A percentile compares a stretch with the other conserved stretches of the same genome.
These are phyloP conservation scores for Herpetotheres cachinnans DNA, from an alignment of 2,113 vertebrate genomes.

Conservation along the genomic window DNA sequence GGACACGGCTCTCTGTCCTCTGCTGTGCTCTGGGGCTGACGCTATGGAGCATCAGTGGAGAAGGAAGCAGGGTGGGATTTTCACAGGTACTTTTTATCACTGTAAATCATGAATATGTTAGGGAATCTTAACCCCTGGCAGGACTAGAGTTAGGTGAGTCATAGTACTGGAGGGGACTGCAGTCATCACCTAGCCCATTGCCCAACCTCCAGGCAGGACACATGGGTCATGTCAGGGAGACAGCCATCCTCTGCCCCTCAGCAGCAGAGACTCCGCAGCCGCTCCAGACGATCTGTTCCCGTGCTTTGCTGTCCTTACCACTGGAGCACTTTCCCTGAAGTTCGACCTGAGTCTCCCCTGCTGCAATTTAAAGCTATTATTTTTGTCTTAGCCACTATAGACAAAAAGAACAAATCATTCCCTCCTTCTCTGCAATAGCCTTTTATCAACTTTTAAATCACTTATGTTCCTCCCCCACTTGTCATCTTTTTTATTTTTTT, in stretches of 20 bases:
- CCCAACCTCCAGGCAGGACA: background rate
- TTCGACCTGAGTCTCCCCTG: conserved; percentile 23
- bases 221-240: background rate
- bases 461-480: conserved; percentile 17
- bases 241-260: background rate
- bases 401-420: conserved; percentile 61
- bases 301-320: background rate
- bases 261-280: background rate
- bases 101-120: background rate
- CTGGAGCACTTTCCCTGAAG: background rate
- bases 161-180: background rate
- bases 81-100: background rate
- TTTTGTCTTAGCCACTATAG: conserved; percentile 43
- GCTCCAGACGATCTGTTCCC: background rate
- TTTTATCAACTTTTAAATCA: conserved; percentile 64
- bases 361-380: conserved; percentile 55
- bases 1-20: background rate
- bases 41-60: background rate
- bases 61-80: background rate
- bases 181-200: background rate
- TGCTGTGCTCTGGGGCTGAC: background rate
- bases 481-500: background rate
- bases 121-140: background rate
- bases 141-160: background rate
- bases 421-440: conserved; percentile 27